Conservation (phyloP, 1,140 invertebrate genomes). For the Aradophagus sp. region DNA sequence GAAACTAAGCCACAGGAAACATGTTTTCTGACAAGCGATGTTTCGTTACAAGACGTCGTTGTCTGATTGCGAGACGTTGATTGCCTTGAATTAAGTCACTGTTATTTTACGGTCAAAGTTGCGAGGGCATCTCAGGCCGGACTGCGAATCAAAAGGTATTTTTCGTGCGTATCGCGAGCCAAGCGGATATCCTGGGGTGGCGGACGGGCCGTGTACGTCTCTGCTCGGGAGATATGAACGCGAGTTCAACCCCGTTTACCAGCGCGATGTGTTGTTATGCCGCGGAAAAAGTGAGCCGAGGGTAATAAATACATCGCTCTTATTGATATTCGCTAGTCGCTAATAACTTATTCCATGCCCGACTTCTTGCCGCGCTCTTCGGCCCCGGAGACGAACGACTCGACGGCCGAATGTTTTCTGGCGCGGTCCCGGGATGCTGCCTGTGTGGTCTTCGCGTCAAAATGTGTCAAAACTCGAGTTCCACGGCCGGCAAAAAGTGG, state of each 20-base stretch:
- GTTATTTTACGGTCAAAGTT: no score
- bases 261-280: conserved; percentile 39
- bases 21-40: no score
- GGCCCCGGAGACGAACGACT: conserved; percentile 40
- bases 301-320: conserved; percentile 69
- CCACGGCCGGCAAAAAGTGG: conserved; percentile 64
- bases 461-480: conserved; percentile 74
- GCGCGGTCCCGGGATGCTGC: conserved; percentile 57
- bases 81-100: no score
- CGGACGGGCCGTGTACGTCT: conserved; percentile 11
- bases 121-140: no score
- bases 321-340: conserved; percentile 60
- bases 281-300: conserved; percentile 38
- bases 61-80: no score
- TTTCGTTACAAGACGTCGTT: no score
- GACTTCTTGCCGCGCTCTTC: conserved; percentile 59
- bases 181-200: conserved; percentile 3
- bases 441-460: conserved; percentile 73
- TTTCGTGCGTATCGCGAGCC: no score
- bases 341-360: conserved; percentile 68
- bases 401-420: conserved; percentile 66
- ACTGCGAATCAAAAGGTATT: no score
- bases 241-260: conserved; percentile 43
- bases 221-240: conserved; percentile 28
- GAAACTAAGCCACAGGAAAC: no score